A percentile compares a stretch with the other conserved stretches of the same genome.
Conservation (phyloP, 1,140 invertebrate species). For the Tetramorium alpestre region DNA sequence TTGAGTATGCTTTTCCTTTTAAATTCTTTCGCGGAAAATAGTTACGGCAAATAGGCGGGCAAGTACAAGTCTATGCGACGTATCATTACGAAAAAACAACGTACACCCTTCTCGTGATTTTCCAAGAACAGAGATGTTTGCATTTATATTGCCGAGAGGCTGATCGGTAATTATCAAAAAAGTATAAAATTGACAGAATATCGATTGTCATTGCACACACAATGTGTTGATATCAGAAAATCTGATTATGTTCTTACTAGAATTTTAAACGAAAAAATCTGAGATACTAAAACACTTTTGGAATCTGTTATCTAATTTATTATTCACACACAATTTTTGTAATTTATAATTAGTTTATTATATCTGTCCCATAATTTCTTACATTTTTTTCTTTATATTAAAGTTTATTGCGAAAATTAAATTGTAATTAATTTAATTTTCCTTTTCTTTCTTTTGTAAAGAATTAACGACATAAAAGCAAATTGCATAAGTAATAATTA, state of each 20-base stretch:
- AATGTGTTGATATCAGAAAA: background rate
- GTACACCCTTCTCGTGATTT: background rate
- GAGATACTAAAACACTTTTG: background rate
- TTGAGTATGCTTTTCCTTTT: conserved; percentile 42
- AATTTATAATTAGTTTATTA: too few species aligned
- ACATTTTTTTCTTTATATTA: too few species aligned
- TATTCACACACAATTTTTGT: too few species aligned
- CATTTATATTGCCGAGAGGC: background rate
- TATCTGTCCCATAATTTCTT: too few species aligned
- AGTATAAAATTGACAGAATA: background rate
- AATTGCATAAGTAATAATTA: too few species aligned
- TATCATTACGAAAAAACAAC: conserved; percentile 44
- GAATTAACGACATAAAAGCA: too few species aligned
- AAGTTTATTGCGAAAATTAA: too few species aligned
- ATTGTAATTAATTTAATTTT: too few species aligned
- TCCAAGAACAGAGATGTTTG: conserved; percentile 8
- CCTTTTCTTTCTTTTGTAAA: too few species aligned
- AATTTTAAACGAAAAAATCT: background rate
- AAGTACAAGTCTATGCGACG: conserved; percentile 22
- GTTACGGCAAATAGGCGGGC: background rate
- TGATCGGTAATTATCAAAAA: background rate
- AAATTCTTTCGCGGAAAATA: conserved; percentile 26
- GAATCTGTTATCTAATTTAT: too few species aligned
- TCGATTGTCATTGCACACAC: background rate
- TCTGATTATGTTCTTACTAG: background rate